Percentiles rank a stretch among this genome's conserved stretches.
Conservation (phyloP, 2,888 invertebrate genomes). For the Nephrotoma flavescens region DNA sequence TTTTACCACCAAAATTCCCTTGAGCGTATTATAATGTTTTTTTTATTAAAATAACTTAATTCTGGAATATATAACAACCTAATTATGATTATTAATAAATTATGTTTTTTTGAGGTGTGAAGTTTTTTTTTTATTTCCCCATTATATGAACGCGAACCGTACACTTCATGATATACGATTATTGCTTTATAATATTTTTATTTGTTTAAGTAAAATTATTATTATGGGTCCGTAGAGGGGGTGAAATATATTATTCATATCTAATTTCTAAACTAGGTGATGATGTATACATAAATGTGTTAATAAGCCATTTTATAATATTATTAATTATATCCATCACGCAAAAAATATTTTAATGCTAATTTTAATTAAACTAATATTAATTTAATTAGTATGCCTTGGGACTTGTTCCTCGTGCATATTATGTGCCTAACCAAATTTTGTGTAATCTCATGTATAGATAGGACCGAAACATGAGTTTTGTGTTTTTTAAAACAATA, state of each 20-base stretch:
- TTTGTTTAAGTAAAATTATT: background rate
- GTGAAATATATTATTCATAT: background rate
- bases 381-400: background rate
- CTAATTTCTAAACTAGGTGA: background rate
- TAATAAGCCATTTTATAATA: background rate
- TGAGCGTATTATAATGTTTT: background rate
- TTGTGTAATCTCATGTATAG: background rate
- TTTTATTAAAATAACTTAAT: background rate
- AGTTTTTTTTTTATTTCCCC: background rate
- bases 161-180: background rate
- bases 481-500: background rate
- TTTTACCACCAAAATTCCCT: background rate
- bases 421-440: background rate
- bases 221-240: background rate
- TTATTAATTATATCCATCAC: background rate
- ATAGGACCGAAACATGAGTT: background rate
- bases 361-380: background rate
- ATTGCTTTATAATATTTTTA: background rate
- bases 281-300: background rate
- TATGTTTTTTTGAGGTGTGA: background rate
- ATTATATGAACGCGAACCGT: background rate
- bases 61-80: background rate
- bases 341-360: background rate
- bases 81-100: background rate
- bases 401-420: background rate